These are phyloP conservation scores for Torymus auratus DNA, from an alignment of 2,888 invertebrate genomes.

Conservation along the genomic window DNA sequence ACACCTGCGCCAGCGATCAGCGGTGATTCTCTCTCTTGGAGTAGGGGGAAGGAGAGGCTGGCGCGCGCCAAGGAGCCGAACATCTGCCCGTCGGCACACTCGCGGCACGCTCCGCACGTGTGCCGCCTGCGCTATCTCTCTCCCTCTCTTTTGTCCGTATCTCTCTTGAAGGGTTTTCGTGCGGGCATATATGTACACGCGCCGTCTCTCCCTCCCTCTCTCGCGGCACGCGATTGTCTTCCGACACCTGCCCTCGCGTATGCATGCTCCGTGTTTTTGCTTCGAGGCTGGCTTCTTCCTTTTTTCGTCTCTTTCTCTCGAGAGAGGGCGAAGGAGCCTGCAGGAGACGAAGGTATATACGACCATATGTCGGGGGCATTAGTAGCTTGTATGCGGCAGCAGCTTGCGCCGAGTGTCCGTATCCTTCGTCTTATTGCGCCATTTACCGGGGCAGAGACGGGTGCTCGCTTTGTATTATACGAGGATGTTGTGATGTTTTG, in stretches of 20 bases:
- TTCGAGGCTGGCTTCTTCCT: too few species aligned
- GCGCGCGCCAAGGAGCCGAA: constrained; percentile 14
- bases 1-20: neutral
- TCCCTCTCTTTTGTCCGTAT: too few species aligned
- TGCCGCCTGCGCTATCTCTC: too few species aligned
- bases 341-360: too few species aligned
- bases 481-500: neutral
- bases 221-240: constrained; percentile 21
- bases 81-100: constrained; percentile 11
- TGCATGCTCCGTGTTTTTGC: too few species aligned
- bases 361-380: too few species aligned
- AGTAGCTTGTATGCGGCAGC: too few species aligned
- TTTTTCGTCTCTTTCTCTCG: too few species aligned
- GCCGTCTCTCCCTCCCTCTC: neutral
- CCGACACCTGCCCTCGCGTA: constrained; percentile 28
- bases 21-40: neutral
- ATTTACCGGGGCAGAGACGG: neutral
- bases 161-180: too few species aligned
- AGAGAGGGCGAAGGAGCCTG: neutral
- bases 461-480: neutral
- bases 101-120: constrained; percentile 27
- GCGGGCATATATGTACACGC: neutral
- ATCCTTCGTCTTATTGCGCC: neutral
- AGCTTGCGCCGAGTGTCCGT: too few species aligned
- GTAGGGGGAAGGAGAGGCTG: neutral